A percentile compares a stretch with the other conserved stretches of the same genome.
Conservation (phyloP, 64 coral and sea anemone species). For the Hydrozoanthus tunicans region DNA sequence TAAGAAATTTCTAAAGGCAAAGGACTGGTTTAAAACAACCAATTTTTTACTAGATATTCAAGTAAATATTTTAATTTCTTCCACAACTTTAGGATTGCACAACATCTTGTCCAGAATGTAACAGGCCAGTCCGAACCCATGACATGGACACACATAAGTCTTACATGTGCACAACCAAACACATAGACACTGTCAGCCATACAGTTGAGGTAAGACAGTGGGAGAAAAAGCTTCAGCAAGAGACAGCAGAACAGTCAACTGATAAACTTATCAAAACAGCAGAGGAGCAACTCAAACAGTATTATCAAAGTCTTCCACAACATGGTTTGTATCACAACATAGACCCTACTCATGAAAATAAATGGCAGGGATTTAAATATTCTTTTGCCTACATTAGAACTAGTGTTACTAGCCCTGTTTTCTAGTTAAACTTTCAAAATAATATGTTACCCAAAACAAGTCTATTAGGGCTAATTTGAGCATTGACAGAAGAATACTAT, state of each 20-base stretch:
- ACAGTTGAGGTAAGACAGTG: conserved; percentile 82
- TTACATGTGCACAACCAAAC: conserved; percentile 72
- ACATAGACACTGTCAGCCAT: conserved; percentile 38
- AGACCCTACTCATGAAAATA: background rate
- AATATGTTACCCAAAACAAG: too few relatives aligned
- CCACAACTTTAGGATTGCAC: conserved; percentile 34
- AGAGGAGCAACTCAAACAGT: conserved; percentile 57
- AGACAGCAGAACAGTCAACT: conserved; percentile 77
- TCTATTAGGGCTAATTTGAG: too few relatives aligned
- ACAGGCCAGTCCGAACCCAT: conserved; percentile 54
- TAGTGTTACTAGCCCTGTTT: too few relatives aligned
- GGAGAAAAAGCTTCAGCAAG: conserved; percentile 83
- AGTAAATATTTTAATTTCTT: background rate
- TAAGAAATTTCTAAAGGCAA: too few relatives aligned
- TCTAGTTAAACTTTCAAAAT: too few relatives aligned
- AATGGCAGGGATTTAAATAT: background rate
- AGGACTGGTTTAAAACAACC: too few relatives aligned
- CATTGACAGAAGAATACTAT: too few relatives aligned
- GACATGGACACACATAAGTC: conserved; percentile 72
- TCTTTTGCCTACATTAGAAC: background rate
- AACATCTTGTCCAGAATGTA: conserved; percentile 78
- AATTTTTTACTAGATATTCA: background rate
- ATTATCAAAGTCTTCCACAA: conserved; percentile 69
- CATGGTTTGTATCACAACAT: conserved; percentile 60
- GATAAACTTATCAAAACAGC: conserved; percentile 66